phyloP scores from a whole-genome alignment of 2,888 invertebrate species.

The Galerucella calmariensis region DNA sequence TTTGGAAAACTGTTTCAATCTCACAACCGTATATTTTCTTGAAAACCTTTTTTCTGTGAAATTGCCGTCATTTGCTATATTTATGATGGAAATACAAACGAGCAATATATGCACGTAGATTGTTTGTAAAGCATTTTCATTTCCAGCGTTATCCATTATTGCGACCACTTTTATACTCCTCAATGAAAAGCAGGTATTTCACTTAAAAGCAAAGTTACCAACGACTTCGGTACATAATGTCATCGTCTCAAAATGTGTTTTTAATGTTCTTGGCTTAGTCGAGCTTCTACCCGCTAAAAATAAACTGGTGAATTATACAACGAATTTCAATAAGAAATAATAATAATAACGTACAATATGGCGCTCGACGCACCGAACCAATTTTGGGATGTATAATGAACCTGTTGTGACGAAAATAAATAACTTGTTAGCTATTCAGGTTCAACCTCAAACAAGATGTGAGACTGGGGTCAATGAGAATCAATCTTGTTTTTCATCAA shows the following conservation, averaged over 20 bases:
- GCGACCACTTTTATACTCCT: constrained; percentile 9
- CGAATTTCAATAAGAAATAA: constrained; percentile 19
- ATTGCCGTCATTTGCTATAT: background rate
- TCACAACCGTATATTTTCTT: background rate
- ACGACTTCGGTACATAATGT: constrained; percentile 13
- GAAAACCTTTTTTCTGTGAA: background rate
- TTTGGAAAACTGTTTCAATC: background rate
- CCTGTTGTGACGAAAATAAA: constrained; percentile 7
- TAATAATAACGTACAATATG: background rate
- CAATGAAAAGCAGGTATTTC: constrained; percentile 15
- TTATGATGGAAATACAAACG: background rate
- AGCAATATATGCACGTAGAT: background rate
- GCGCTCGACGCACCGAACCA: background rate
- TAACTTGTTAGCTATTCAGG: background rate
- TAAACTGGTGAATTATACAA: constrained; percentile 9
- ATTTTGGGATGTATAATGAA: background rate
- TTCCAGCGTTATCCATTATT: constrained; percentile 5
- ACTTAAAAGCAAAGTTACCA: constrained; percentile 11
- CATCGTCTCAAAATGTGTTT: constrained; percentile 16
- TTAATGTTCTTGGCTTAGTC: constrained; percentile 16
- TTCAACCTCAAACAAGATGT: no score
- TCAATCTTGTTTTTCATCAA: no score
- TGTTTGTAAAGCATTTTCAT: constrained; percentile 9
- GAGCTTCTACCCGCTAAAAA: constrained; percentile 9
- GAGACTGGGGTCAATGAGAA: no score